phyloP scores from a whole-genome alignment of 2,113 vertebrate genomes.

The Semnornis frantzii region DNA sequence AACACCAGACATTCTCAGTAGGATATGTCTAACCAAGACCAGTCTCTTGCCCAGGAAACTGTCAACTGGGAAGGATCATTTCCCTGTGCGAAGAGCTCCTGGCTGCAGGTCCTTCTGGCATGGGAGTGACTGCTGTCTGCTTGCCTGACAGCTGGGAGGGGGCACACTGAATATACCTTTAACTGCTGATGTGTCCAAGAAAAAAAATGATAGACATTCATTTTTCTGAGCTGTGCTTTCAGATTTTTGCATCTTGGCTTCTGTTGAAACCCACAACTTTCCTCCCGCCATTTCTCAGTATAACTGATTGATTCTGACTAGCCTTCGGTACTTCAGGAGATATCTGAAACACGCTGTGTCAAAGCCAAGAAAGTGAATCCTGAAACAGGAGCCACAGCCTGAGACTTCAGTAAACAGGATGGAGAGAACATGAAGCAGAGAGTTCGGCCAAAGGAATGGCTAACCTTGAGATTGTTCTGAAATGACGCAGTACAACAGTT shows the following conservation, averaged over 20 bases:
- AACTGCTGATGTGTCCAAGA: neutral
- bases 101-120: neutral
- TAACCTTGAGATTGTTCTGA: fast-evolving
- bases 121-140: neutral
- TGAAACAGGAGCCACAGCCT: neutral
- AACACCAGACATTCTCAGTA: neutral
- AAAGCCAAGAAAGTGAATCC: neutral
- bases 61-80: neutral
- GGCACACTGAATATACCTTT: fast-evolving
- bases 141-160: neutral
- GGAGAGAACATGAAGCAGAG: neutral
- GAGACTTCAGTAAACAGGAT: slow-evolving; percentile 29
- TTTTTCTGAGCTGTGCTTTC: neutral
- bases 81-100: neutral
- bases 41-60: neutral
- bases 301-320: neutral
- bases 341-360: fast-evolving
- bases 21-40: neutral
- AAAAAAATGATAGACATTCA: neutral
- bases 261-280: neutral
- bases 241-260: neutral
- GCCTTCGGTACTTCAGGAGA: neutral
- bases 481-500: neutral
- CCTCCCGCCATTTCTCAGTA: fast-evolving
- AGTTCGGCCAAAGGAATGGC: neutral